A percentile compares a stretch with the other conserved stretches of the same genome.
These are phyloP conservation scores for Grammomys dolichurus DNA, from an alignment of 2,113 vertebrate species.

Conservation along the genomic window DNA sequence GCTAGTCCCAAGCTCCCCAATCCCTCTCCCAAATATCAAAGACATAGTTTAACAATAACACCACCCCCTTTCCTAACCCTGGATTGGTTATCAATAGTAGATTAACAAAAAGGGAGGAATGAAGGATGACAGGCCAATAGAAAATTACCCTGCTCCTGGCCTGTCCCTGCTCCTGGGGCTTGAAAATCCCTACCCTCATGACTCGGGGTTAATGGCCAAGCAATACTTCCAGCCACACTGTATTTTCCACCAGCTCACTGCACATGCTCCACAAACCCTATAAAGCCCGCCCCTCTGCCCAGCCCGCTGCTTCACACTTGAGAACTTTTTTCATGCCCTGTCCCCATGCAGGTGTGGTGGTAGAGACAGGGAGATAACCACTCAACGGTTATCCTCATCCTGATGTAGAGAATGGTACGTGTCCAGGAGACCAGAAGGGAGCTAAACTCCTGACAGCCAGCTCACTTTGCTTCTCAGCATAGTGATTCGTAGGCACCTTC, in stretches of 20 bases:
- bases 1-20: neutral
- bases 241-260: neutral
- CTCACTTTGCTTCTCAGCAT: too few relatives aligned
- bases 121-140: neutral
- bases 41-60: neutral
- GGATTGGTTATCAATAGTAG: neutral
- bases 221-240: neutral
- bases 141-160: neutral
- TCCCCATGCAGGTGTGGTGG: neutral
- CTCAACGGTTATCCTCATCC: too few relatives aligned
- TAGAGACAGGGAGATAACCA: too few relatives aligned
- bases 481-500: too few relatives aligned
- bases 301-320: neutral
- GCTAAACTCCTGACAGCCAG: too few relatives aligned
- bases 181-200: neutral
- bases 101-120: neutral
- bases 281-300: neutral
- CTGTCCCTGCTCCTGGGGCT: neutral
- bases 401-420: too few relatives aligned
- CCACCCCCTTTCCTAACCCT: neutral
- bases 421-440: too few relatives aligned
- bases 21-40: neutral
- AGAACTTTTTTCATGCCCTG: neutral
- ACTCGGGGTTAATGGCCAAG: neutral
- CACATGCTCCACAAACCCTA: neutral